These are phyloP conservation scores for Eugnorisma glareosa DNA, from an alignment of 2,888 invertebrate genomes.

Conservation along the genomic window DNA sequence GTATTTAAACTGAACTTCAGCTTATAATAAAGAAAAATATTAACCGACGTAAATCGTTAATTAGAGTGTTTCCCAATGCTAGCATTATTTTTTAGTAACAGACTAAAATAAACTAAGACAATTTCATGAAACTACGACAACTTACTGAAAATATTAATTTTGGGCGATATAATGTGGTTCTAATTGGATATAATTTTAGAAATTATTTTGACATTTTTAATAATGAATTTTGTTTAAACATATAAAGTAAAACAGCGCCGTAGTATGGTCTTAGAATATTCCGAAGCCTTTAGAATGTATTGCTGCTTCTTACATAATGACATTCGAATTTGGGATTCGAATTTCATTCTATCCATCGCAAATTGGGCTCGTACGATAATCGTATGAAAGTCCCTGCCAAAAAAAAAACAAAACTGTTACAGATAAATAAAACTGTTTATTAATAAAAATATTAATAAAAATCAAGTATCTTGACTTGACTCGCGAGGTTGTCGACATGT, in stretches of 20 bases:
- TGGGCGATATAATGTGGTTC: not conserved
- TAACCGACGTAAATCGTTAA: slow-evolving; percentile 19
- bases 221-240: not conserved
- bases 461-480: no score
- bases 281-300: not conserved
- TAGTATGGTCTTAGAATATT: not conserved
- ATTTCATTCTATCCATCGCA: not conserved
- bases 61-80: not conserved
- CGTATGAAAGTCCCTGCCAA: not conserved
- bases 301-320: not conserved
- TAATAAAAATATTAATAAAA: no score
- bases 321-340: no score
- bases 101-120: not conserved
- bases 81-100: not conserved
- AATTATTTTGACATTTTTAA: not conserved
- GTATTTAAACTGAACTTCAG: not conserved
- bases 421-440: not conserved
- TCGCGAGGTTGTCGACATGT: no score
- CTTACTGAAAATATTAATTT: not conserved
- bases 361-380: not conserved
- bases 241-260: not conserved
- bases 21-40: slow-evolving; percentile 22
- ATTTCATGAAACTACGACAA: not conserved
- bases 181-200: not conserved
- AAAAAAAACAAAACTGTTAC: not conserved